phyloP scores from a whole-genome alignment of 2,888 invertebrate species.

The Piscicola geometra region DNA sequence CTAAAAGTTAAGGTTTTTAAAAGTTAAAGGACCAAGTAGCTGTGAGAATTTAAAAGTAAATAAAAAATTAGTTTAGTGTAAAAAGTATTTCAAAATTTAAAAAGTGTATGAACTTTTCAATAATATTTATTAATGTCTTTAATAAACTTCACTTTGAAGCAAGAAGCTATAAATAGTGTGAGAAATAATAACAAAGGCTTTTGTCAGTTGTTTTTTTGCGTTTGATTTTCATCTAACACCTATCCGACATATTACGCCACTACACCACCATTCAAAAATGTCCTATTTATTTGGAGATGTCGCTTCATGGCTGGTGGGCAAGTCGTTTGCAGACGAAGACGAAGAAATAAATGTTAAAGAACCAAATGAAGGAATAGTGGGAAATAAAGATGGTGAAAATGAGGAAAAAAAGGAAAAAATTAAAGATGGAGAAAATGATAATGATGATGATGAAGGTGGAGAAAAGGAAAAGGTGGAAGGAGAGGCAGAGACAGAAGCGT shows the following conservation, averaged over 20 bases:
- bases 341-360: background rate
- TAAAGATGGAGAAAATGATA: background rate
- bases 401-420: background rate
- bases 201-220: too few relatives aligned
- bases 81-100: too few relatives aligned
- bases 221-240: background rate
- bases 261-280: constrained; percentile 14
- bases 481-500: background rate
- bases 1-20: too few relatives aligned
- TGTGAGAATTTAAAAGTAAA: too few relatives aligned
- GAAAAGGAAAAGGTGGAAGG: background rate
- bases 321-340: background rate
- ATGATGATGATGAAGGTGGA: background rate
- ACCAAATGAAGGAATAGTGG: background rate
- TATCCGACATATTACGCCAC: background rate
- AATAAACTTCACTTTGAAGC: too few relatives aligned
- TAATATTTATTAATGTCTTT: too few relatives aligned
- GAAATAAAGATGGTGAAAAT: constrained; percentile 1
- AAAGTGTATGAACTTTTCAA: too few relatives aligned
- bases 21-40: too few relatives aligned
- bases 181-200: too few relatives aligned
- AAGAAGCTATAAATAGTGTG: too few relatives aligned
- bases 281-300: constrained; percentile 12
- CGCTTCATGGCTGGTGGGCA: background rate
- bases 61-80: too few relatives aligned